Conservation (phyloP, 2,113 vertebrate genomes). For the Gobio gobio region DNA sequence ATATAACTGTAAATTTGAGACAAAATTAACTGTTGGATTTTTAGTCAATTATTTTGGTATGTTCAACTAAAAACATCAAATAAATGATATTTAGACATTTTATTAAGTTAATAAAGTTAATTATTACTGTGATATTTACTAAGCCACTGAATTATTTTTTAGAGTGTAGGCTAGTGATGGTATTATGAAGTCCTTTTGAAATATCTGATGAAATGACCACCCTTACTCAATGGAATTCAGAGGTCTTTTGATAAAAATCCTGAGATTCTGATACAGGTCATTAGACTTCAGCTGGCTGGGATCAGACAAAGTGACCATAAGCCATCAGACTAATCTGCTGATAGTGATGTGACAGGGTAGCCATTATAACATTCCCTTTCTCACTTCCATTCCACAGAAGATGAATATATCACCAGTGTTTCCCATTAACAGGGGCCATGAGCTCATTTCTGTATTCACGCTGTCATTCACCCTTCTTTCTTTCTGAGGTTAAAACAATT, state of each 20-base stretch:
- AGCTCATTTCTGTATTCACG: slow-evolving; percentile 46
- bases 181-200: slow-evolving; percentile 22
- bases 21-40: too few relatives aligned
- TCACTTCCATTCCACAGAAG: slow-evolving; percentile 21
- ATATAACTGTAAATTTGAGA: too few relatives aligned
- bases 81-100: too few relatives aligned
- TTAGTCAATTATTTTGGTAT: too few relatives aligned
- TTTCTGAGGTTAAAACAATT: slow-evolving; percentile 60
- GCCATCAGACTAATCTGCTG: slow-evolving; percentile 54
- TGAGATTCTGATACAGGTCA: slow-evolving; percentile 24
- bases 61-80: too few relatives aligned
- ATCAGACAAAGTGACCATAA: slow-evolving; percentile 55
- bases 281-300: slow-evolving; percentile 29
- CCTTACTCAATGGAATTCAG: slow-evolving; percentile 7
- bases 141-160: too few relatives aligned
- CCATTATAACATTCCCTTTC: slow-evolving; percentile 19
- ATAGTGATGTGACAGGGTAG: slow-evolving; percentile 51
- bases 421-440: slow-evolving; percentile 35
- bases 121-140: too few relatives aligned
- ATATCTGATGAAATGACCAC: slow-evolving; percentile 9
- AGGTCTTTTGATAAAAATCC: neutral
- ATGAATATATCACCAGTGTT: slow-evolving; percentile 42
- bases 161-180: neutral
- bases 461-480: slow-evolving; percentile 28
- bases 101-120: too few relatives aligned